A percentile compares a stretch with the other conserved stretches of the same genome.
These are phyloP conservation scores for Orchesellides sinensis DNA, from an alignment of 2,888 invertebrate genomes.

Conservation along the genomic window DNA sequence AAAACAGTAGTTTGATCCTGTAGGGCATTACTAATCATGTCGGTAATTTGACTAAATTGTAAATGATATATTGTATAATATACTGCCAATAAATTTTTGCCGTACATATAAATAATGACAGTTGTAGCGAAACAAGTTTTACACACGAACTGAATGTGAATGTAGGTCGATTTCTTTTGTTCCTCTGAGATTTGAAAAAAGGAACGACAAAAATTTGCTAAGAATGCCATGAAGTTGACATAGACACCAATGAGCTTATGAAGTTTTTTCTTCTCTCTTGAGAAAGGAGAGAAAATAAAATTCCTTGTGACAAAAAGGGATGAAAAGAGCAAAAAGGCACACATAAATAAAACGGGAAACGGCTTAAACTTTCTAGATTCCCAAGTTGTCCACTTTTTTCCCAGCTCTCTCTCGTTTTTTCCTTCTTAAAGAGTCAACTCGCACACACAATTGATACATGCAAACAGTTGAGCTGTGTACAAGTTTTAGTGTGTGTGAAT, in stretches of 20 bases:
- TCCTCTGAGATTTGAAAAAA: too few species aligned
- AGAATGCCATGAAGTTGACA: too few species aligned
- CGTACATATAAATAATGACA: background rate
- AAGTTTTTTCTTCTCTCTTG: background rate
- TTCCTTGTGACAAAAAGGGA: slow-evolving; percentile 52
- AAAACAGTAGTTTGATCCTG: too few species aligned
- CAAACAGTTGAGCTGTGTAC: background rate
- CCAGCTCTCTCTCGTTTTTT: background rate
- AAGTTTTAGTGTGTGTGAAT: slow-evolving; percentile 20
- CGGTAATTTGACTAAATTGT: too few species aligned
- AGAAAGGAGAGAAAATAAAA: slow-evolving; percentile 30
- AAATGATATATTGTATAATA: too few species aligned
- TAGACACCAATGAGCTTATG: slow-evolving; percentile 1
- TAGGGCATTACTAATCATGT: too few species aligned
- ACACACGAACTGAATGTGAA: background rate
- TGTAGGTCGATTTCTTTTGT: background rate
- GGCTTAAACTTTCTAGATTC: slow-evolving; percentile 20
- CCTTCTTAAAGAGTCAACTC: background rate
- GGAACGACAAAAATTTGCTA: too few species aligned
- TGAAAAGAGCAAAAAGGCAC: slow-evolving; percentile 34
- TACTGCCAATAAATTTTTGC: background rate
- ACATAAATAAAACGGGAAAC: slow-evolving; percentile 52
- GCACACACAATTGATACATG: background rate
- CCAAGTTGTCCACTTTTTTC: background rate
- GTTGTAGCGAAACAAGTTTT: too few species aligned